Conservation (phyloP, 2,113 vertebrate genomes). For the Chloroceryle aenea region DNA sequence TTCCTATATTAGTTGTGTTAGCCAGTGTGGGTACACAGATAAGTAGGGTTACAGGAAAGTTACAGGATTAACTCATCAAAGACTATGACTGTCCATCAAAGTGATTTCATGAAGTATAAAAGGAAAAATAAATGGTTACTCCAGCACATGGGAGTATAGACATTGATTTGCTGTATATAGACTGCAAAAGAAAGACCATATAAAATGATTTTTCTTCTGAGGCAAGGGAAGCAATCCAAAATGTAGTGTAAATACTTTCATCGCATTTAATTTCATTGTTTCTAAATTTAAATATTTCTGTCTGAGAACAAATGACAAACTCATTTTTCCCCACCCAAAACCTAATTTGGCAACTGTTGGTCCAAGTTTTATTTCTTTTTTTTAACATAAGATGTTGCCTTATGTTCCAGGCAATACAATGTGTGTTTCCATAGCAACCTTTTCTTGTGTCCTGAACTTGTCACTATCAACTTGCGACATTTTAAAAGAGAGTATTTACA, state of each 20-base stretch:
- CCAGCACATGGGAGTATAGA: neutral
- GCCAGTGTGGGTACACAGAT: neutral
- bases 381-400: constrained; percentile 20
- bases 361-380: neutral
- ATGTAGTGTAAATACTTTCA: neutral
- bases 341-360: neutral
- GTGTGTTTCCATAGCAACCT: constrained; percentile 65
- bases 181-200: neutral
- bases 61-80: neutral
- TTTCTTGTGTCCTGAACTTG: constrained; percentile 53
- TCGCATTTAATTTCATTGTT: neutral
- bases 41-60: neutral
- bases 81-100: neutral
- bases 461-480: constrained; percentile 36
- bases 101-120: neutral
- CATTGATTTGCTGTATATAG: neutral
- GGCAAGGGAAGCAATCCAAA: neutral
- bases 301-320: neutral
- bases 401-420: neutral
- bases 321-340: neutral
- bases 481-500: constrained; percentile 20
- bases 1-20: neutral
- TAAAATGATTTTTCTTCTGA: neutral
- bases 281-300: neutral
- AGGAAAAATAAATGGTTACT: neutral